These are phyloP conservation scores for Netelia melanura DNA, from an alignment of 2,888 invertebrate species.

Conservation along the genomic window DNA sequence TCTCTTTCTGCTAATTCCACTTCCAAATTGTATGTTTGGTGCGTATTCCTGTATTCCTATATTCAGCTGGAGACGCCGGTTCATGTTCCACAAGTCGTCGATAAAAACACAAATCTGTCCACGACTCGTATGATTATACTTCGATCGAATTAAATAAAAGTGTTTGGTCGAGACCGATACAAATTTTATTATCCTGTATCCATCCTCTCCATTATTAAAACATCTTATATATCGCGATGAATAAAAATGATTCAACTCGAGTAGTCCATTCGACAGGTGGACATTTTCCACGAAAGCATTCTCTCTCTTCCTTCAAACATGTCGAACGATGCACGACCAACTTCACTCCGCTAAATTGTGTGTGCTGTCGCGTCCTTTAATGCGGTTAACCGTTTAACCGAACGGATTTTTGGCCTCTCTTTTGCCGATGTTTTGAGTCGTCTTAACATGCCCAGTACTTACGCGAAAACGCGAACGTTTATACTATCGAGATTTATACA, in stretches of 20 bases:
- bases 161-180: background rate
- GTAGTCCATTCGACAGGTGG: slow-evolving; percentile 63
- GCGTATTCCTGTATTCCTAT: no score
- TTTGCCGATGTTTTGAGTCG: slow-evolving; percentile 57
- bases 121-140: slow-evolving; percentile 1
- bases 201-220: background rate
- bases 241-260: slow-evolving; percentile 18
- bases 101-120: background rate
- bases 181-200: background rate
- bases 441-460: slow-evolving; percentile 60
- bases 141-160: slow-evolving; percentile 11
- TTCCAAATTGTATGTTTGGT: no score
- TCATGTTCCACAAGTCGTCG: background rate
- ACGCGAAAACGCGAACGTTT: slow-evolving; percentile 45
- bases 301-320: slow-evolving; percentile 40
- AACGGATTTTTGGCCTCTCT: slow-evolving; percentile 56
- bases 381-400: slow-evolving; percentile 76
- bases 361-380: slow-evolving; percentile 77
- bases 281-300: slow-evolving; percentile 58
- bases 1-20: no score
- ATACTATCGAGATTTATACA: slow-evolving; percentile 50
- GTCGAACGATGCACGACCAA: slow-evolving; percentile 71
- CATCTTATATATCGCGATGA: background rate
- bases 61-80: no score
- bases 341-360: slow-evolving; percentile 70